Evolutionary conservation across 1,140 invertebrate species (phyloP).

Genomic region (Lerema accius): DNA sequence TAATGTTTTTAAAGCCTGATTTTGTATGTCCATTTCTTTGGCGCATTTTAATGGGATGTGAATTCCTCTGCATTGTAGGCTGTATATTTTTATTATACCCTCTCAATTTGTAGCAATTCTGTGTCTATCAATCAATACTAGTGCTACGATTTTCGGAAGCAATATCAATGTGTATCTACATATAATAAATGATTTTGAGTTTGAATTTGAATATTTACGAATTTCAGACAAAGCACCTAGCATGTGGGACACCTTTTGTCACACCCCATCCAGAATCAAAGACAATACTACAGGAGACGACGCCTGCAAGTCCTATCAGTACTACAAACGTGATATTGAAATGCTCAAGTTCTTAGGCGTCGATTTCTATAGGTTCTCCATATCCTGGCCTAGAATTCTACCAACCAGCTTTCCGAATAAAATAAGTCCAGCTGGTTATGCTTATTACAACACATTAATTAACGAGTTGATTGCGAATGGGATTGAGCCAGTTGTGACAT

Average conservation of each 20-base stretch:
- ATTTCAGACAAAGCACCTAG: slow-evolving; percentile 61
- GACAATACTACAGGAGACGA: slow-evolving; percentile 83
- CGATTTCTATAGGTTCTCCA: slow-evolving; percentile 84
- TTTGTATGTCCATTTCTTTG: too few relatives aligned
- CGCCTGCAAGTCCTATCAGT: slow-evolving; percentile 85
- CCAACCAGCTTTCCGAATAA: slow-evolving; percentile 79
- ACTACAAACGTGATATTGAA: slow-evolving; percentile 81
- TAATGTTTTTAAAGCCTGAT: too few relatives aligned
- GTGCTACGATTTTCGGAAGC: too few relatives aligned
- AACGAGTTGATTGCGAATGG: slow-evolving; percentile 78
- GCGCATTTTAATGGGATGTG: too few relatives aligned
- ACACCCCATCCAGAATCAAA: slow-evolving; percentile 57
- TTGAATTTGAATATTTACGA: too few relatives aligned
- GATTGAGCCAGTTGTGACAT: slow-evolving; percentile 83
- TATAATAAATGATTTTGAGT: too few relatives aligned
- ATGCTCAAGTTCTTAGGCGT: slow-evolving; percentile 80
- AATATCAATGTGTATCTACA: background rate
- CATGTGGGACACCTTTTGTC: slow-evolving; percentile 53
- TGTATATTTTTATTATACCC: too few relatives aligned
- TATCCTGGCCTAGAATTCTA: slow-evolving; percentile 85
- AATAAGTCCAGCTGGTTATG: slow-evolving; percentile 81
- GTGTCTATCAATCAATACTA: too few relatives aligned
- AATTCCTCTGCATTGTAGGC: too few relatives aligned
- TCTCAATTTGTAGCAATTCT: too few relatives aligned
- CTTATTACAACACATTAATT: slow-evolving; percentile 85